Conservation (phyloP, 2,888 invertebrate genomes). For the Dryobota labecula region DNA sequence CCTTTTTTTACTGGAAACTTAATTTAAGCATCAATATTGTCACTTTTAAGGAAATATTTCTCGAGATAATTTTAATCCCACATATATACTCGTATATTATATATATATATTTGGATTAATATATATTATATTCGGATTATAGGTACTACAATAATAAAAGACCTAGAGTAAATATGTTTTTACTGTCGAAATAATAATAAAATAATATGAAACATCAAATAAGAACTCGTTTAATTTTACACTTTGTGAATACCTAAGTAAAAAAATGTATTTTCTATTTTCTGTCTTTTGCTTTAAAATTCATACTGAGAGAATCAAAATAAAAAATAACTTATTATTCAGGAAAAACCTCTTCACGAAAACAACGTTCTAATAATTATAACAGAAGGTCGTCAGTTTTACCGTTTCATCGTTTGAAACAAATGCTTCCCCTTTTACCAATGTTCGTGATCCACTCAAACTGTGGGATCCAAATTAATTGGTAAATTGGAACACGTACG, state of each 20-base stretch:
- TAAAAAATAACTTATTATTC: not conserved
- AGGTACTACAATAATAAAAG: not conserved
- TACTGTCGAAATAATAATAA: not conserved
- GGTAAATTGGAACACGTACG: slow-evolving; percentile 65
- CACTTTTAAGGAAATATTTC: not conserved
- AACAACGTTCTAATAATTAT: not conserved
- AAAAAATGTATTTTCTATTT: not conserved
- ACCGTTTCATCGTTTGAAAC: slow-evolving; percentile 33
- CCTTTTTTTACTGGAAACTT: slow-evolving; percentile 10
- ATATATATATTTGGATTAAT: too few species aligned
- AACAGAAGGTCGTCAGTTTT: slow-evolving; percentile 31
- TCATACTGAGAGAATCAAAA: not conserved
- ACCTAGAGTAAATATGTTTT: not conserved
- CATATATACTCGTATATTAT: too few species aligned
- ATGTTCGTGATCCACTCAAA: slow-evolving; percentile 61
- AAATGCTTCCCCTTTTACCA: slow-evolving; percentile 32
- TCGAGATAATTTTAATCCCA: not conserved
- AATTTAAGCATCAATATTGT: slow-evolving; percentile 7
- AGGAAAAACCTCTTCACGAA: not conserved
- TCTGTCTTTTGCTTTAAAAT: too few species aligned
- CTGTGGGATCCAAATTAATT: slow-evolving; percentile 52
- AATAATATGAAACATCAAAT: not conserved
- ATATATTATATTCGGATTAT: too few species aligned
- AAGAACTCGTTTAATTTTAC: not conserved
- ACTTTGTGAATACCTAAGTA: not conserved